Evolutionary conservation across 2,888 invertebrate genomes (phyloP).

Genomic region (Aradus depressus): DNA sequence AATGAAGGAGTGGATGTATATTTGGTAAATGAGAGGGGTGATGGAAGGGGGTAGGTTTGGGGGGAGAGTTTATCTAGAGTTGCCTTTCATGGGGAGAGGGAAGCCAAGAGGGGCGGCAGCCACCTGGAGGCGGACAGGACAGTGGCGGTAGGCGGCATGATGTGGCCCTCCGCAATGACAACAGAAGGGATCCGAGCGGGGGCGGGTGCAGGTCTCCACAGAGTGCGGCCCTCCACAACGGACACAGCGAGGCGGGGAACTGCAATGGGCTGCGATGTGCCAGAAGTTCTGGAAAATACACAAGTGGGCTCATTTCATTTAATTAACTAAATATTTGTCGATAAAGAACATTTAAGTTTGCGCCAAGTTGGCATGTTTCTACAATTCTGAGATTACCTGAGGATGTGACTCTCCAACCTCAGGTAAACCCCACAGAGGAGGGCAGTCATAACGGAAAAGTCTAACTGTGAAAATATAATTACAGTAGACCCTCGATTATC

Average conservation of each 20-base stretch:
- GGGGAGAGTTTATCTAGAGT: no score
- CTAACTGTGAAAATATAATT: no score
- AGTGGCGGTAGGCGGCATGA: conserved; percentile 39
- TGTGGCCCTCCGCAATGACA: conserved; percentile 45
- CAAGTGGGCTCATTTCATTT: not conserved
- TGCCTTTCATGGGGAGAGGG: conserved; percentile 10
- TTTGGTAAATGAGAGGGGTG: not conserved
- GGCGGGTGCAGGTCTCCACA: conserved; percentile 41
- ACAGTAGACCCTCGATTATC: no score
- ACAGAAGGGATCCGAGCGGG: conserved; percentile 41
- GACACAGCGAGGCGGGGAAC: conserved; percentile 41
- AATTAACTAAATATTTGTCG: not conserved
- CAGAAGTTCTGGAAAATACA: conserved; percentile 39
- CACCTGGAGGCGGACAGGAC: conserved; percentile 37
- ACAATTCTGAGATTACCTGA: no score
- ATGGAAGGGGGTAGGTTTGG: not conserved
- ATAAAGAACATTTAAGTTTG: no score
- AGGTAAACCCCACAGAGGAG: no score
- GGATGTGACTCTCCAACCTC: no score
- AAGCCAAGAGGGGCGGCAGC: conserved; percentile 32
- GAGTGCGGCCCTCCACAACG: conserved; percentile 44
- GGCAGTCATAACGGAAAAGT: no score
- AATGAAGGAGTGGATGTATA: not conserved
- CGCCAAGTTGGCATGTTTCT: no score
- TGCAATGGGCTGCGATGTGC: conserved; percentile 43